A percentile compares a stretch with the other conserved stretches of the same genome.
Conservation (phyloP, 2,113 vertebrate species). For the Struthio camelus region DNA sequence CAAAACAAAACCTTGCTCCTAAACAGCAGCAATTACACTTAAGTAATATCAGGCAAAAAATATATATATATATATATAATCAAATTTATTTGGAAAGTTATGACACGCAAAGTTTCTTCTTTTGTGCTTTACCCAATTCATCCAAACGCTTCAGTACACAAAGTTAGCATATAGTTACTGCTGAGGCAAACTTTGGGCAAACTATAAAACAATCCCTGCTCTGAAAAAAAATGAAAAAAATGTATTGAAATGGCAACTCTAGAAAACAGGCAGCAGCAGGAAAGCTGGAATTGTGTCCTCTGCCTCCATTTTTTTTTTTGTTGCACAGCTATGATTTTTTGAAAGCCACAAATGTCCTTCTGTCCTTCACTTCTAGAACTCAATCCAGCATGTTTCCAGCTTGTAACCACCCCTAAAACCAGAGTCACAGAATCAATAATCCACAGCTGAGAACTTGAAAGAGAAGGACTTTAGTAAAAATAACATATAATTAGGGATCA, state of each 20-base stretch:
- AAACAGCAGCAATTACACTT: fast-evolving
- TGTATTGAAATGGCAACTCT: neutral
- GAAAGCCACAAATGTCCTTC: neutral
- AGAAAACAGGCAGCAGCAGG: neutral
- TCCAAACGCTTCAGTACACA: neutral
- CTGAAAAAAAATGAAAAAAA: neutral
- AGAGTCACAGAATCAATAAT: fast-evolving
- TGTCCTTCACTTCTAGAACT: neutral
- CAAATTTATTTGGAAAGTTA: neutral
- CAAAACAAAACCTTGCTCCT: neutral
- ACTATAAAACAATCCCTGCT: neutral
- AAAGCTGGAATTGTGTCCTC: neutral
- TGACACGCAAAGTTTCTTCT: neutral
- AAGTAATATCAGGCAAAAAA: neutral
- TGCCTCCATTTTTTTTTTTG: neutral
- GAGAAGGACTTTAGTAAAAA: neutral
- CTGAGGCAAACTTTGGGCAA: neutral
- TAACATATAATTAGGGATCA: neutral
- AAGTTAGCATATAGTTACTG: neutral
- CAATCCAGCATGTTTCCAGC: neutral
- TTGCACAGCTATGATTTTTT: neutral
- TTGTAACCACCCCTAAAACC: neutral
- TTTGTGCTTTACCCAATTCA: neutral
- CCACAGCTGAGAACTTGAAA: neutral
- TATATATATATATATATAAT: no score